A percentile compares a stretch with the other conserved stretches of the same genome.
These are phyloP conservation scores for Alviniconcha strummeri DNA, from an alignment of 2,888 invertebrate species.

Conservation along the genomic window DNA sequence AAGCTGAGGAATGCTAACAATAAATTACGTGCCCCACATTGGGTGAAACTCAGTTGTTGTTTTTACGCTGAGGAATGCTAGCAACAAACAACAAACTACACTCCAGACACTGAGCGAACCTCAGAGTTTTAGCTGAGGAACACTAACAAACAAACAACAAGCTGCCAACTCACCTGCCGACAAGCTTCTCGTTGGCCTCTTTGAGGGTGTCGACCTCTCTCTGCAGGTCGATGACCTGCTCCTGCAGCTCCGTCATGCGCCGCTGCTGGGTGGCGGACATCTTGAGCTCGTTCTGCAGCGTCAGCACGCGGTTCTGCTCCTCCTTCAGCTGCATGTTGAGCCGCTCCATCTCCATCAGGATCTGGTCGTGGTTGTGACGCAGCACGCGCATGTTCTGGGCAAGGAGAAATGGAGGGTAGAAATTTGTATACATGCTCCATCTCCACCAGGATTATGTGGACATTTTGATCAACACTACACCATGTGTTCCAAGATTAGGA, in stretches of 20 bases:
- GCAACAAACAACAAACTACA: too few relatives aligned
- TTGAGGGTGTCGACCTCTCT: constrained; percentile 73
- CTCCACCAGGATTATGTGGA: too few relatives aligned
- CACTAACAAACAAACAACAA: too few relatives aligned
- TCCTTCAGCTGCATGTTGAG: constrained; percentile 70
- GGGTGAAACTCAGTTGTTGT: too few relatives aligned
- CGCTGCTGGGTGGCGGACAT: constrained; percentile 58
- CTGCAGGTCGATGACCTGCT: constrained; percentile 67
- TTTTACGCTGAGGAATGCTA: too few relatives aligned
- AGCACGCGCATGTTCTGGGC: constrained; percentile 69
- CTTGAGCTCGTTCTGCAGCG: constrained; percentile 70
- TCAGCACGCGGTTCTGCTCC: constrained; percentile 69
- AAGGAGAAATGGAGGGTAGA: background rate
- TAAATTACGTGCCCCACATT: too few relatives aligned
- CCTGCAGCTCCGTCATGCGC: constrained; percentile 69
- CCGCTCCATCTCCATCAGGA: constrained; percentile 72
- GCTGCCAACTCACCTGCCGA: constrained; percentile 62
- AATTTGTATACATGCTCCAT: background rate
- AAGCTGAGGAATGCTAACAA: too few relatives aligned
- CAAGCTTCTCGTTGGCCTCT: constrained; percentile 74
- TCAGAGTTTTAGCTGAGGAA: too few relatives aligned
- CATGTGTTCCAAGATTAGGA: too few relatives aligned
- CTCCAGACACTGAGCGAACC: too few relatives aligned
- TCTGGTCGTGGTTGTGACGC: constrained; percentile 70
- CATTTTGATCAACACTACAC: too few relatives aligned